Evolutionary conservation across 2,113 vertebrate genomes (phyloP).

Genomic region (Nymphicus hollandicus): DNA sequence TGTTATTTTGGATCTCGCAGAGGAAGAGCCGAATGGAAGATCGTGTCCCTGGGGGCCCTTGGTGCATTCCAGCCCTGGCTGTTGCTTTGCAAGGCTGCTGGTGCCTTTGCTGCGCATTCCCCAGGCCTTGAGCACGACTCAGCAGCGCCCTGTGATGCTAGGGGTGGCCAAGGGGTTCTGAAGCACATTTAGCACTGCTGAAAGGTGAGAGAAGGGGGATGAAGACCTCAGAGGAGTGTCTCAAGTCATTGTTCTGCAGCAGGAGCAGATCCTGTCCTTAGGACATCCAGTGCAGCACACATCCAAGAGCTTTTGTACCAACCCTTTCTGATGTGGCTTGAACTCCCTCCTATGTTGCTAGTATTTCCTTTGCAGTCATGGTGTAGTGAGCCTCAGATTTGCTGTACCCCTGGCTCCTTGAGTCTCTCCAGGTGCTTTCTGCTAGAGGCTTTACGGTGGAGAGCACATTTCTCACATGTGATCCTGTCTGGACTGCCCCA

Average conservation of each 20-base stretch:
- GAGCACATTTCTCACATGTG: neutral
- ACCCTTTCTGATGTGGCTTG: rapidly evolving
- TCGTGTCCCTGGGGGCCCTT: neutral
- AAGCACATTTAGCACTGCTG: neutral
- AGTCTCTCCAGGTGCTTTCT: neutral
- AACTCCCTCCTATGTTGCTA: rapidly evolving
- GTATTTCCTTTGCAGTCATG: neutral
- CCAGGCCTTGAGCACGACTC: rapidly evolving
- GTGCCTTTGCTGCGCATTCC: neutral
- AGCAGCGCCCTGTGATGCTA: rapidly evolving
- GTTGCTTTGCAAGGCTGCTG: neutral
- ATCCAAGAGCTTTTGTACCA: neutral
- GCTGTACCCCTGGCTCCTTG: rapidly evolving
- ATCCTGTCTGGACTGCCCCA: neutral
- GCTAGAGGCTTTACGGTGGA: neutral
- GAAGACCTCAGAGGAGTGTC: neutral
- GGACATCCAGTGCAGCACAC: rapidly evolving
- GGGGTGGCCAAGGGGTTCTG: rapidly evolving
- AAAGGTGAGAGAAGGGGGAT: neutral
- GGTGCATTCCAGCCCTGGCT: neutral
- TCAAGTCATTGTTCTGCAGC: rapidly evolving
- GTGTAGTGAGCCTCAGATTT: neutral
- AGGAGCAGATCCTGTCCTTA: neutral
- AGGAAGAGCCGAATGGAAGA: slow-evolving; percentile 49
- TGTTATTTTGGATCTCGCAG: slow-evolving; percentile 23